Conservation (phyloP, 2,888 invertebrate species). For the Heteropelma amictum region DNA sequence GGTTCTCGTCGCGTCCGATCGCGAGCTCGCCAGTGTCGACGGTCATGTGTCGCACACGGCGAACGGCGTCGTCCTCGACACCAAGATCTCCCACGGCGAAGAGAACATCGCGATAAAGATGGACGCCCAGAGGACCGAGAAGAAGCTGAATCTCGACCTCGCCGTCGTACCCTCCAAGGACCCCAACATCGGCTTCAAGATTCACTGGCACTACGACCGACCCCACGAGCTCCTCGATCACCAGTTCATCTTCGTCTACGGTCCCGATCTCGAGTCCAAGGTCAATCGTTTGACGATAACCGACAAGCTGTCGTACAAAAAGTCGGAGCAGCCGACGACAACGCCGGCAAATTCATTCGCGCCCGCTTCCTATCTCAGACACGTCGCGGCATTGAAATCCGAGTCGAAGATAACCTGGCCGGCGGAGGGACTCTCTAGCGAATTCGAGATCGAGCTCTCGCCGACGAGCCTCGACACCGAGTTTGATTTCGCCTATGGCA, state of each 20-base stretch:
- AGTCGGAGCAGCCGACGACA: conserved; percentile 39
- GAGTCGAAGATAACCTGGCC: conserved; percentile 69
- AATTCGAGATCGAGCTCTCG: conserved; percentile 81
- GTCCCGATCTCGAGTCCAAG: conserved; percentile 81
- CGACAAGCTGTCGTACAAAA: conserved; percentile 59
- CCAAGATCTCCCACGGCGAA: conserved; percentile 79
- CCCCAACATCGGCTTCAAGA: conserved; percentile 81
- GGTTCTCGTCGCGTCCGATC: conserved; percentile 76
- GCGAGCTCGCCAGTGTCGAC: conserved; percentile 78
- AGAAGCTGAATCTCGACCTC: conserved; percentile 78
- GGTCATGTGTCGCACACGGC: conserved; percentile 79
- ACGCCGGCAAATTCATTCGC: not conserved
- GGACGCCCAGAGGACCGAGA: conserved; percentile 76
- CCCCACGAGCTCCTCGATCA: conserved; percentile 75
- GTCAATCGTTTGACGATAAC: conserved; percentile 80
- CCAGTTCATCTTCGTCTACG: conserved; percentile 81
- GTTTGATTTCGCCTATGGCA: conserved; percentile 80
- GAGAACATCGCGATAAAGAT: conserved; percentile 78
- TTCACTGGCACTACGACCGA: conserved; percentile 80
- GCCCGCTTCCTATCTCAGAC: conserved; percentile 27
- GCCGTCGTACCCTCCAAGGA: conserved; percentile 81
- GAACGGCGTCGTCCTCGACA: conserved; percentile 78
- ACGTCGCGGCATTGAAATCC: conserved; percentile 24
- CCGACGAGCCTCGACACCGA: conserved; percentile 81
- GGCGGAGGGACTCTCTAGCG: conserved; percentile 65